Base-by-base conservation (phyloP, 1,140 invertebrate species). In the Meloidogyne hapla region DNA sequence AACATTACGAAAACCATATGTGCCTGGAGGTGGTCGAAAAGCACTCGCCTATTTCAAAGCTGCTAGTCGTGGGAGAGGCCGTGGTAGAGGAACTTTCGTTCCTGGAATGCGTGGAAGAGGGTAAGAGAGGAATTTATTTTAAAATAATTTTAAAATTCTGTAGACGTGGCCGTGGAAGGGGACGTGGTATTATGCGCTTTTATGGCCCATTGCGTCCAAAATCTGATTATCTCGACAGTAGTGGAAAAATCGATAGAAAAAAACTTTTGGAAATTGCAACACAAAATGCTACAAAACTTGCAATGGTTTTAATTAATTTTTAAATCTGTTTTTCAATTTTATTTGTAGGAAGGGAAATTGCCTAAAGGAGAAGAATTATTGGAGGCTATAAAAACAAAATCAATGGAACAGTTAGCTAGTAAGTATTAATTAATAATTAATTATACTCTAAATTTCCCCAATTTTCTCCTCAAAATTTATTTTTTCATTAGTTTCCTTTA, bases 341-440 rank as follows among this genome's bases (percentile, higher is more conserved):
- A 18, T 48, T 40, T 75, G 13, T 45, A 77, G 76, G 76, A 77
- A 42, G 76, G 76, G 26, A 77, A 77, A 66, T 67, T 77, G 33
- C 76, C 76, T 0, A 77, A 77, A 67, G 76, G 76, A 18, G 73
- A 33, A 8, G 76, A 77, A 67, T 69, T 77, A 26, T 65, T 77
- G 40, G 76, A 77, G 15, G 40, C 76, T 15, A 77, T 77, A 10
- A 77, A 77, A 62, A 77, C 42, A 25, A 77, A 77, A 42, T 75
- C 76, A 18, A 75, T 77, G 62, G 73, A 76, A n/a, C 71, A 77
- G 65, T 77, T 77, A 67, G 76, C 66, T 40, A 62, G 76, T 77
- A 66, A 26, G 9, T 21, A 21, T 62, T n/a, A 25, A n/a, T n/a
- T n/a, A n/a, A n/a, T n/a, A n/a, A n/a, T n/a, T n/a, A n/a, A n/a